A percentile compares a stretch with the other conserved stretches of the same genome.
phyloP scores from a whole-genome alignment of 2,113 vertebrate species.

The Oplegnathus fasciatus region DNA sequence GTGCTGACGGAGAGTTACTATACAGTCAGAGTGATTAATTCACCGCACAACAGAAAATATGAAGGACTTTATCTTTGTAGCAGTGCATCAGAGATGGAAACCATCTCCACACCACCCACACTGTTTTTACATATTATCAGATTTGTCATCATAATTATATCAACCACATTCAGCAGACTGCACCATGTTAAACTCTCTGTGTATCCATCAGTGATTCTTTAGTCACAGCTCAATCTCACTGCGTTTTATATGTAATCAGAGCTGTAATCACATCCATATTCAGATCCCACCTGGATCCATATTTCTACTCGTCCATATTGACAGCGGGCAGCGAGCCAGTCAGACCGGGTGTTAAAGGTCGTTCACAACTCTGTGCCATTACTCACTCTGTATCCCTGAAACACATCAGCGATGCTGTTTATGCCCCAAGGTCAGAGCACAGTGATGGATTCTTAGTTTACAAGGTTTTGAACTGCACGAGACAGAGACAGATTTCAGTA shows the following conservation, averaged over 20 bases:
- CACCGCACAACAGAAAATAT: not conserved
- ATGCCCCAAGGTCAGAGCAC: constrained; percentile 73
- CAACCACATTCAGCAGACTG: not conserved
- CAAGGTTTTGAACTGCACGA: constrained; percentile 45
- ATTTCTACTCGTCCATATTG: not conserved
- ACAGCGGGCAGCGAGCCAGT: constrained; percentile 13
- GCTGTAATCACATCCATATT: constrained; percentile 29
- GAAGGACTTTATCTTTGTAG: not conserved
- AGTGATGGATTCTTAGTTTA: constrained; percentile 81
- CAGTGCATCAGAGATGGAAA: not conserved
- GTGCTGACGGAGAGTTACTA: not conserved
- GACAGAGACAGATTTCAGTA: constrained; percentile 74
- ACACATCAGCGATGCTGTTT: constrained; percentile 61
- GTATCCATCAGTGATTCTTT: not conserved
- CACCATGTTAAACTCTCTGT: not conserved
- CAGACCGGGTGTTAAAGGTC: constrained; percentile 45
- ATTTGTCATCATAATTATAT: not conserved
- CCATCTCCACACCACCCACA: not conserved
- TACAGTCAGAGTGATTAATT: not conserved
- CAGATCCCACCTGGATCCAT: constrained; percentile 30
- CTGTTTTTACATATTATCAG: not conserved
- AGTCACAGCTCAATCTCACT: not conserved
- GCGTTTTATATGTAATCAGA: constrained; percentile 25
- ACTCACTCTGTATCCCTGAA: constrained; percentile 51
- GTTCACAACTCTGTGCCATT: constrained; percentile 33